Evolutionary conservation across 2,113 vertebrate species (phyloP), one percentile per base, ranked within the genome.

Genomic region (Kryptolebias marmoratus): DNA sequence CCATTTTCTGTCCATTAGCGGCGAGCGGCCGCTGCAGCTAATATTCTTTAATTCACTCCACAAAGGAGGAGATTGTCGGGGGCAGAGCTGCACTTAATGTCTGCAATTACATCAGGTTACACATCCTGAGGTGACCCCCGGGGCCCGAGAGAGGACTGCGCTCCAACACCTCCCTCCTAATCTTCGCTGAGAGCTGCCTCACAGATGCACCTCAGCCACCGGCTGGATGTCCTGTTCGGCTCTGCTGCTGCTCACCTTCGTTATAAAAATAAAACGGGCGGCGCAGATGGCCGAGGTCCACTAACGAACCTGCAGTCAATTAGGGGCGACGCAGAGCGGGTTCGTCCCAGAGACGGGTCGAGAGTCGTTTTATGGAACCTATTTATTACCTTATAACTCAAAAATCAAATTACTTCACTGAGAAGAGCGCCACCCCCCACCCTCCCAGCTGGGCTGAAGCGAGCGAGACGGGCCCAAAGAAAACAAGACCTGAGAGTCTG

Each of bases 351-450:
- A 49, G 60, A 62, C 61, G 64, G 74, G 50, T 68, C 16, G 60
- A 68, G 75, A 71, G 74, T 79, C 81, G 80, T 81, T 94, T 94
- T 92, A 94, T 82, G 84, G 85, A 84, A 32, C 62, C 90, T 92
- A 92, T 92, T 94, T 93, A 94, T 92, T 80, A 81, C 82, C 90
- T 85, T 92, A 88, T 91, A 92, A 90, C 91, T 79, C 87, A 71
- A 58, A 91, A 93, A 93, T 93, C 89, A 92, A 91, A 94, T 92
- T 82, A 93, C 88, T 90, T 93, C 87, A 32, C 39, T 42, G 39
- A 42, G 39, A 42, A 9, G 8, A 42, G 39, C 39, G 10, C 39
- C 39, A 6, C 39, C 39, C 39, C 9, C 39, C 39, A 10, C 39
- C 15, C 86, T 78, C 88, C 71, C 22, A 82, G 72, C 2, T 14